Percentiles rank a stretch among this genome's conserved stretches.
These are phyloP conservation scores for Scaptomyza graminum DNA, from an alignment of 1,140 invertebrate genomes.

Conservation along the genomic window DNA sequence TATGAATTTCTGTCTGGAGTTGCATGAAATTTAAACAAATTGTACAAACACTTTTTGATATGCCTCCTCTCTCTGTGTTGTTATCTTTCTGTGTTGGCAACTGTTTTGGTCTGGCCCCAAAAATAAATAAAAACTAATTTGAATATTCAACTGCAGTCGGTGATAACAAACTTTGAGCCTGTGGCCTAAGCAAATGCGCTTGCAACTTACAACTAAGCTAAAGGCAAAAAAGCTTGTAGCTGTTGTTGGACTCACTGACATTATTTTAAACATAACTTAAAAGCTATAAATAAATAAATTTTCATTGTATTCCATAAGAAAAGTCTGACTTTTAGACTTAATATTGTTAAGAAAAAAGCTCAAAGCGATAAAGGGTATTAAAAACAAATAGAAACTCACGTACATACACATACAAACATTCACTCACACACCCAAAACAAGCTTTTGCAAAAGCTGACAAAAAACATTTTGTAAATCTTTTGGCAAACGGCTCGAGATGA, in stretches of 20 bases:
- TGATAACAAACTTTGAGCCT: slow-evolving; percentile 71
- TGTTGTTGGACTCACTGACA: neutral
- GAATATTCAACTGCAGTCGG: slow-evolving; percentile 69
- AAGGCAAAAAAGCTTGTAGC: slow-evolving; percentile 1
- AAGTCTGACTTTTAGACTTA: too few relatives aligned
- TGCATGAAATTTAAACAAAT: slow-evolving; percentile 77
- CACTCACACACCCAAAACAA: neutral
- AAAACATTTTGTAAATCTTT: slow-evolving; percentile 79
- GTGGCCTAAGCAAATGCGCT: slow-evolving; percentile 52
- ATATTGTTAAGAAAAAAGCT: neutral
- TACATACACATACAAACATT: neutral
- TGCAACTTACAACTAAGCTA: slow-evolving; percentile 41
- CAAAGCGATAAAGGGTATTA: slow-evolving; percentile 3
- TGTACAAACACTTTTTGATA: slow-evolving; percentile 76
- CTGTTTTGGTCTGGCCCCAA: slow-evolving; percentile 30
- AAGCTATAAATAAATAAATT: neutral
- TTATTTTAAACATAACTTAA: neutral
- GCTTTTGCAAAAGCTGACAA: slow-evolving; percentile 33
- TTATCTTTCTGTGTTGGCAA: slow-evolving; percentile 3
- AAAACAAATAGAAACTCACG: slow-evolving; percentile 1
- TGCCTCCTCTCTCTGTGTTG: slow-evolving; percentile 2
- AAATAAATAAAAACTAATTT: slow-evolving; percentile 73
- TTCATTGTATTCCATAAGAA: too few relatives aligned
- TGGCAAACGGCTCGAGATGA: slow-evolving; percentile 55
- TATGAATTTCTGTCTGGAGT: slow-evolving; percentile 63